Evolutionary conservation across 2,888 invertebrate genomes (phyloP).

Genomic region (Himalopsyche anomala): DNA sequence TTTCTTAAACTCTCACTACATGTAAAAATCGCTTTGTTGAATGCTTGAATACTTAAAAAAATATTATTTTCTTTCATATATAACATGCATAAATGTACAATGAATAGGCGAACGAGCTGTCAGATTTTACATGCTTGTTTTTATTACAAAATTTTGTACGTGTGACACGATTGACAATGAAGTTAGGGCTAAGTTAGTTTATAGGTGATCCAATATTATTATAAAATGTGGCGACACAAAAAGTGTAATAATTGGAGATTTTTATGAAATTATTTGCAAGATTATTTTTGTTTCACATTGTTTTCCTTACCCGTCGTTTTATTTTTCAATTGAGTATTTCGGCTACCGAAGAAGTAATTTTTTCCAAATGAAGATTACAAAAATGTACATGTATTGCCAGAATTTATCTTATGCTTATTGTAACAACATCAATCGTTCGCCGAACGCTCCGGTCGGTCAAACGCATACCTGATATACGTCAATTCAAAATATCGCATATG

Average conservation of each 20-base stretch:
- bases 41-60: too few relatives aligned
- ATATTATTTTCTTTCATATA: too few relatives aligned
- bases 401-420: too few relatives aligned
- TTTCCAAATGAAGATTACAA: too few relatives aligned
- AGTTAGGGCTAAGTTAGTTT: background rate
- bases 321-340: background rate
- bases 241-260: background rate
- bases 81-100: too few relatives aligned
- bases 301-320: background rate
- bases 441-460: too few relatives aligned
- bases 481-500: background rate
- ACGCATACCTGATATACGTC: too few relatives aligned
- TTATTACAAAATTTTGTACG: background rate
- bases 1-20: too few relatives aligned
- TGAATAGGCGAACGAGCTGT: background rate
- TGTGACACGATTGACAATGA: constrained; percentile 6
- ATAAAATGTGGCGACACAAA: background rate
- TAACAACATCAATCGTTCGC: too few relatives aligned
- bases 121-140: background rate
- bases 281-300: background rate
- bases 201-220: constrained; percentile 6
- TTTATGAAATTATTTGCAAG: background rate
- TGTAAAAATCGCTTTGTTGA: too few relatives aligned
- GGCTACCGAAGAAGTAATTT: too few relatives aligned
- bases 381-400: too few relatives aligned